A percentile compares a stretch with the other conserved stretches of the same genome.
These are phyloP conservation scores for Lerista edwardsae DNA, from an alignment of 2,797 vertebrate species.

Conservation along the genomic window DNA sequence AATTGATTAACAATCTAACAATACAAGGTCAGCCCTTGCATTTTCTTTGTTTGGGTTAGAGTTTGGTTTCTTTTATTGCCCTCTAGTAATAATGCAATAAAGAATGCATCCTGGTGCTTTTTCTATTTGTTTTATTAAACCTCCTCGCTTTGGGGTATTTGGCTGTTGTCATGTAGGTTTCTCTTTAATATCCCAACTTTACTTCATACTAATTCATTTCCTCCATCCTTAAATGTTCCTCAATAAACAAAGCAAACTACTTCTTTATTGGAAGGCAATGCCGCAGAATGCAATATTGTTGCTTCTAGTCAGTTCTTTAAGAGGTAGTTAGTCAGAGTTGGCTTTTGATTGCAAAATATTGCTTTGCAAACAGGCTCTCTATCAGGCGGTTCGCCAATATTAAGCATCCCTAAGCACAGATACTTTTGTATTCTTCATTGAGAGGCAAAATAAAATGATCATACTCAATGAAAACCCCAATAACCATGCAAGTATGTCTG, in stretches of 20 bases:
- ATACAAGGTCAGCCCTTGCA: slow-evolving; percentile 35
- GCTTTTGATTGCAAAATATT: slow-evolving; percentile 38
- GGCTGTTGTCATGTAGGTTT: slow-evolving; percentile 75
- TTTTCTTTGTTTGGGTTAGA: slow-evolving; percentile 55
- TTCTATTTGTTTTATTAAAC: slow-evolving; percentile 80
- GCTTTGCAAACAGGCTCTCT: background rate
- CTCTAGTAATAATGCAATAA: slow-evolving; percentile 69
- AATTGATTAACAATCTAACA: slow-evolving; percentile 60
- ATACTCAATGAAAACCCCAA: background rate
- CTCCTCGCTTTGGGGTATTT: slow-evolving; percentile 72
- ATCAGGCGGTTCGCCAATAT: slow-evolving; percentile 5
- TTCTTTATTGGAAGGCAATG: slow-evolving; percentile 68
- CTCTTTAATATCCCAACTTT: slow-evolving; percentile 76
- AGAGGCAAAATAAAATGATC: background rate
- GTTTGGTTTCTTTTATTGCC: slow-evolving; percentile 59
- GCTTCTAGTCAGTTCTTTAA: slow-evolving; percentile 32
- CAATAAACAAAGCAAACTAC: slow-evolving; percentile 75
- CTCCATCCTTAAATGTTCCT: slow-evolving; percentile 69
- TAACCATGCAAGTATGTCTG: background rate
- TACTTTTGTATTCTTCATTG: background rate
- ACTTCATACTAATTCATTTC: slow-evolving; percentile 77
- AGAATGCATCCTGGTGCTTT: slow-evolving; percentile 74
- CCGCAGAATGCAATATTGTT: slow-evolving; percentile 42
- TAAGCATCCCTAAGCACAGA: background rate
- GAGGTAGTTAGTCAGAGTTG: slow-evolving; percentile 27